phyloP scores from a whole-genome alignment of 2,113 vertebrate genomes.

The Bettongia penicillata region DNA sequence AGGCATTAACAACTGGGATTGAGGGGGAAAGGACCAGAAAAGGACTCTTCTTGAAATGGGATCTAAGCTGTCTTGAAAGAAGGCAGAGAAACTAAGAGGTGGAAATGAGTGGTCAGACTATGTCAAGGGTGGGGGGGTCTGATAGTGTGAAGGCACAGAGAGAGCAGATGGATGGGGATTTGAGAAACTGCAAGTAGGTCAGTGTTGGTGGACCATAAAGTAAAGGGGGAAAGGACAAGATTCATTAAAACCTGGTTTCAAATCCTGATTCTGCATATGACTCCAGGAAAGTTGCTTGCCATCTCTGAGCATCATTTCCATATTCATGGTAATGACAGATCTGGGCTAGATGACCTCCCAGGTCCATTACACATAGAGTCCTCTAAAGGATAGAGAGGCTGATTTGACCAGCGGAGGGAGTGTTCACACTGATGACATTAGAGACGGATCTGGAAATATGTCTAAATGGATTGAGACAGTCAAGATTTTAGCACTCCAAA shows the following conservation, averaged over 20 bases:
- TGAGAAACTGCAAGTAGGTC: not conserved
- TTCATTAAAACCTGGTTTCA: not conserved
- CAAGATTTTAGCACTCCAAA: not conserved
- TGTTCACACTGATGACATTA: not conserved
- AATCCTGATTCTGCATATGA: not conserved
- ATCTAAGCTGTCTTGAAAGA: slow-evolving; percentile 15
- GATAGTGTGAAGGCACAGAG: not conserved
- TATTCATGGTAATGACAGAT: not conserved
- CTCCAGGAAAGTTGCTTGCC: not conserved
- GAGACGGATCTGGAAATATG: not conserved
- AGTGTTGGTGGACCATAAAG: not conserved
- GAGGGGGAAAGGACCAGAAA: not conserved
- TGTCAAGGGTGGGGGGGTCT: not conserved
- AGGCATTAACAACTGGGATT: not conserved
- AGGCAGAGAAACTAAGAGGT: not conserved
- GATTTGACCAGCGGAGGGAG: not conserved
- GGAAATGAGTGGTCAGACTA: not conserved
- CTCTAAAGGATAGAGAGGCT: not conserved
- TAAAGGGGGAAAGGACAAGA: not conserved
- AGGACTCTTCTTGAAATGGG: not conserved
- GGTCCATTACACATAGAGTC: not conserved
- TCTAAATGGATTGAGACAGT: not conserved
- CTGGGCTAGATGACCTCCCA: not conserved
- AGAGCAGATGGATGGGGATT: not conserved
- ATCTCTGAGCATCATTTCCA: not conserved